A percentile compares a stretch with the other conserved stretches of the same genome.
These are phyloP conservation scores for Asbolus verrucosus DNA, from an alignment of 1,140 invertebrate species.

Conservation along the genomic window DNA sequence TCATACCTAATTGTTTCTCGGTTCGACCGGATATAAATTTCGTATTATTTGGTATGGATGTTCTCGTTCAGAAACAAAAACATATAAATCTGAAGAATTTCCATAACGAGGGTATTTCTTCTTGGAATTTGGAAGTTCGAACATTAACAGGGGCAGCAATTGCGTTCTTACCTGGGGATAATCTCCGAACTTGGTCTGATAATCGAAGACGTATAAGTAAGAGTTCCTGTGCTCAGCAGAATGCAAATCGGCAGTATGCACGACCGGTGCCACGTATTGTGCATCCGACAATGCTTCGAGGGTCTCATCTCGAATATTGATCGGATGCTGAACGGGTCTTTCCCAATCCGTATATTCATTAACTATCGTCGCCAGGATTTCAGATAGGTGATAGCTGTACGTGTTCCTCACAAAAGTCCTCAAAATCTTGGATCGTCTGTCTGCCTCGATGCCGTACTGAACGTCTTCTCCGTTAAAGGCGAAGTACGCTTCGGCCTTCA, in stretches of 20 bases:
- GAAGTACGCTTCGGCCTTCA: conserved; percentile 87
- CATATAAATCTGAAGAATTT: conserved; percentile 7
- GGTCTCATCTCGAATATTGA: conserved; percentile 93
- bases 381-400: conserved; percentile 87
- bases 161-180: conserved; percentile 82
- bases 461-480: conserved; percentile 92
- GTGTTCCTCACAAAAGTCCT: conserved; percentile 94
- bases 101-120: conserved; percentile 4
- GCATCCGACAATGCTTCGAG: conserved; percentile 94
- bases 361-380: conserved; percentile 88
- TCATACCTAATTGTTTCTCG: too few species aligned
- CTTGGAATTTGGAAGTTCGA: not conserved
- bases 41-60: not conserved
- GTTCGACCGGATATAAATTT: too few species aligned
- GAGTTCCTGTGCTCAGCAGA: conserved; percentile 85
- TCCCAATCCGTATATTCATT: conserved; percentile 99
- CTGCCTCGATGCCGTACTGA: conserved; percentile 91
- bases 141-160: not conserved
- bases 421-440: conserved; percentile 85
- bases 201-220: conserved; percentile 93
- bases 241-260: conserved; percentile 92
- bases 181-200: conserved; percentile 92
- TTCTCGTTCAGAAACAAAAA: not conserved
- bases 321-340: conserved; percentile 90
- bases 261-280: conserved; percentile 90